Base-by-base conservation (phyloP, 2,113 vertebrate species). In the Turdus rufiventris region DNA sequence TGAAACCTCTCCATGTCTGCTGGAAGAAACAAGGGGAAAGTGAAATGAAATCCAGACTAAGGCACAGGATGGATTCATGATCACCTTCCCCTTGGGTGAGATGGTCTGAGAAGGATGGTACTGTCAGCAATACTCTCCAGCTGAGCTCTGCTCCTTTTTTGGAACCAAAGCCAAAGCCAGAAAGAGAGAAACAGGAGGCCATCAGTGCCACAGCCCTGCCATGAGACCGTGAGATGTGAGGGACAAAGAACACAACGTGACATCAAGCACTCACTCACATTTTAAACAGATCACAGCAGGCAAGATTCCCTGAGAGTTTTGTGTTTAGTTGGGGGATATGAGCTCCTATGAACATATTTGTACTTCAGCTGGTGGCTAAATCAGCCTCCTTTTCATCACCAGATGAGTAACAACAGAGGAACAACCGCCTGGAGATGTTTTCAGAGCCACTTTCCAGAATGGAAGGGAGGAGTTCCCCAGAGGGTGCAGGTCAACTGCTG, bases 201-300 rank as follows among this genome's bases (percentile, higher is more conserved):
- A 72, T 50, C 56, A 54, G 2, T 0, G 3, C 47, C 42, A 20
- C 26, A 80, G 61, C 51, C 56, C 57, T 80, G 75, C 42, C 72
- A 62, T 14, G 36, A 21, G 50, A 62, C 80, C 89, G 74, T 0
- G 8, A 34, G 43, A 36, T 1, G 1, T 33, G 61, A 48, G 53
- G 85, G 88, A 89, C 77, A 48, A 63, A 60, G 79, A 77, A 54
- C 51, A 51, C 0, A 1, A 13, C 24, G 3, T 84, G 91, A 57
- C 60, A 75, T 29, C 0, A 0, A 75, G 45, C 0, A 0, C 47
- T 84, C 0, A 40, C 73, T 79, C 66, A 45, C 54, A 9, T 85
- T 68, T 68, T 38, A 73, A 78, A 72, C 73, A 66, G 57, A 78
- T 6, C 1, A 8, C 28, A 65, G 53, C 61, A 51, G 51, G 65